These are phyloP conservation scores for Nematopogon swammerdamellus DNA, from an alignment of 2,888 invertebrate genomes.

Conservation along the genomic window DNA sequence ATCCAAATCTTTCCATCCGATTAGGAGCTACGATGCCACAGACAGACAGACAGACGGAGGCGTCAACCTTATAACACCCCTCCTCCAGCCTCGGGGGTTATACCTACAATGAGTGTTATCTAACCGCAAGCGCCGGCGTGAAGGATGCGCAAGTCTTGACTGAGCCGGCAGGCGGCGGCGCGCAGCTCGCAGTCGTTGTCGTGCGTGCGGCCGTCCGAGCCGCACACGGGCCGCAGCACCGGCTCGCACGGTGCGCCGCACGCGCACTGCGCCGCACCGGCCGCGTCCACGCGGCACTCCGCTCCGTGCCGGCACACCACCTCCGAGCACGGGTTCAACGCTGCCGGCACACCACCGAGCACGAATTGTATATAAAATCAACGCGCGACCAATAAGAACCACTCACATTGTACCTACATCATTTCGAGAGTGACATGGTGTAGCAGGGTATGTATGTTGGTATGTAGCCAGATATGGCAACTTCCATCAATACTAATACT, in stretches of 20 bases:
- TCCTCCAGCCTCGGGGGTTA: too few relatives aligned
- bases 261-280: conserved; percentile 76
- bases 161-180: conserved; percentile 64
- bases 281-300: conserved; percentile 79
- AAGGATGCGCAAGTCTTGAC: conserved; percentile 38
- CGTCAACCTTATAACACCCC: too few relatives aligned
- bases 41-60: too few relatives aligned
- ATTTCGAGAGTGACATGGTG: too few relatives aligned
- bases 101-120: too few relatives aligned
- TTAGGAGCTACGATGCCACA: too few relatives aligned
- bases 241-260: conserved; percentile 81
- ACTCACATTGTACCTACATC: too few relatives aligned
- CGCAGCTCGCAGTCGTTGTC: conserved; percentile 79
- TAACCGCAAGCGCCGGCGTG: conserved; percentile 49
- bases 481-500: too few relatives aligned
- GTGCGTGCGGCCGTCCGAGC: conserved; percentile 80
- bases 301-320: conserved; percentile 76
- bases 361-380: not conserved
- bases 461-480: too few relatives aligned
- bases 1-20: too few relatives aligned
- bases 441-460: too few relatives aligned
- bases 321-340: conserved; percentile 79
- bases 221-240: conserved; percentile 79
- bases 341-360: conserved; percentile 32
- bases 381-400: too few relatives aligned